Percentiles rank a stretch among this genome's conserved stretches.
Conservation (phyloP, 1,140 invertebrate genomes). For the Bombus soroeensis region DNA sequence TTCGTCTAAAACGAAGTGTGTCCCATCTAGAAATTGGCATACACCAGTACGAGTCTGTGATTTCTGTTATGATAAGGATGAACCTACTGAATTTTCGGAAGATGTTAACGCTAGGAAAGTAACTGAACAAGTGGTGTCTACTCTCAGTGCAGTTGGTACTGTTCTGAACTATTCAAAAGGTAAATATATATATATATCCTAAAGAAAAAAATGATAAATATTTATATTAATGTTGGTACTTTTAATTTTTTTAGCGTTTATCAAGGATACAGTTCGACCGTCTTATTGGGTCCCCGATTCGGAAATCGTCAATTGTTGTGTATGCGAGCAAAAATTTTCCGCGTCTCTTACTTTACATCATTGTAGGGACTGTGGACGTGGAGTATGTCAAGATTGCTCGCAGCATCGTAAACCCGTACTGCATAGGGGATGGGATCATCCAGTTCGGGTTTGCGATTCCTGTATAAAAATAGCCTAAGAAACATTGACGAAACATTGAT, state of each 20-base stretch:
- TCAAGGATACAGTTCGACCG: slow-evolving; percentile 91
- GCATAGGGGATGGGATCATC: slow-evolving; percentile 87
- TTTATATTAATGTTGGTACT: slow-evolving; percentile 30
- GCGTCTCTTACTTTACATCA: slow-evolving; percentile 86
- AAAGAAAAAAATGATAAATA: background rate
- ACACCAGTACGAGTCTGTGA: slow-evolving; percentile 88
- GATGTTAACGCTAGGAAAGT: slow-evolving; percentile 86
- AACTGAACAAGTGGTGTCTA: slow-evolving; percentile 86
- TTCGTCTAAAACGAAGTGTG: slow-evolving; percentile 85
- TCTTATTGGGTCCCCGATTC: slow-evolving; percentile 92
- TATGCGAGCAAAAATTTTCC: slow-evolving; percentile 84
- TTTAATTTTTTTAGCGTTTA: slow-evolving; percentile 83
- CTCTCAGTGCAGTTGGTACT: slow-evolving; percentile 84
- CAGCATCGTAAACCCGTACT: slow-evolving; percentile 85
- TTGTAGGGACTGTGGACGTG: slow-evolving; percentile 89
- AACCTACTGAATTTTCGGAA: slow-evolving; percentile 72
- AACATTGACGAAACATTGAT: background rate
- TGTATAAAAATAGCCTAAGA: slow-evolving; percentile 82
- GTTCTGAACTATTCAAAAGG: slow-evolving; percentile 84
- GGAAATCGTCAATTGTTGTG: slow-evolving; percentile 86
- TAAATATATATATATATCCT: slow-evolving; percentile 62
- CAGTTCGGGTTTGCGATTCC: slow-evolving; percentile 88
- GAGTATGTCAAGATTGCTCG: slow-evolving; percentile 88
- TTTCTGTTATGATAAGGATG: slow-evolving; percentile 82
- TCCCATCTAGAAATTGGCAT: slow-evolving; percentile 87